Evolutionary conservation across 2,888 invertebrate species (phyloP), one percentile per base, ranked within the genome.

Genomic region (Hyposoter dolosus): DNA sequence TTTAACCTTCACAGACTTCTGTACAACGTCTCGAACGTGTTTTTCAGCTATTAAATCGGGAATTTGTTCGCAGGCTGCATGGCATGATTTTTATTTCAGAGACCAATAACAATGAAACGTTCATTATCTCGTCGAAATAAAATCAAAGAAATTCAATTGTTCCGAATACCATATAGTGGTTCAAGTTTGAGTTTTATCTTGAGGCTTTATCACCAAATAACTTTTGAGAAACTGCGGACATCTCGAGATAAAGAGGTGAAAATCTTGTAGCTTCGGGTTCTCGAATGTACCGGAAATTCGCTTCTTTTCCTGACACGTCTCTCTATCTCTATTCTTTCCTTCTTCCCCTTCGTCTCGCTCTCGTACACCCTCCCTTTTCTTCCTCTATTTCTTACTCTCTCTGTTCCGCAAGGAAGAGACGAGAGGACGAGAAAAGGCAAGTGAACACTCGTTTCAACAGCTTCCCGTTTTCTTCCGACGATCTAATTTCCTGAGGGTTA

Each of bases 401-500:
- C 56, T 23, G 15, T 19, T 32, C 47, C 75, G 40, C 43, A n/a
- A 78, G 65, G 32, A 28, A 40, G 56, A 28, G 66, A n/a, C n/a
- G n/a, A 69, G 63, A 68, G 19, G 19, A n/a, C 23, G 56, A 78
- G 56, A 56, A 78, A 74, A 23, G 35, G 43, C 40, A 19, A 43
- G 43, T 60, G 47, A 74, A 69, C 63, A 23, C 53, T 65, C 75
- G 75, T 75, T 82, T 82, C 85, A 68, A 75, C 80, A 56, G 69
- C 35, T 71, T 79, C 82, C 56, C 82, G 60, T 82, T 79, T 79
- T 82, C 50, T 82, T 76, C 68, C 74, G 71, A 72, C 82, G 82
- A 83, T 83, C 85, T 82, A 79, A 85, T 85, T 85, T 85, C 85
- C 85, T 71, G 82, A 50, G 65, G 75, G 47, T 71, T 79, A 76